phyloP scores from a whole-genome alignment of 1,140 invertebrate genomes.

The Eriocheir sinensis region DNA sequence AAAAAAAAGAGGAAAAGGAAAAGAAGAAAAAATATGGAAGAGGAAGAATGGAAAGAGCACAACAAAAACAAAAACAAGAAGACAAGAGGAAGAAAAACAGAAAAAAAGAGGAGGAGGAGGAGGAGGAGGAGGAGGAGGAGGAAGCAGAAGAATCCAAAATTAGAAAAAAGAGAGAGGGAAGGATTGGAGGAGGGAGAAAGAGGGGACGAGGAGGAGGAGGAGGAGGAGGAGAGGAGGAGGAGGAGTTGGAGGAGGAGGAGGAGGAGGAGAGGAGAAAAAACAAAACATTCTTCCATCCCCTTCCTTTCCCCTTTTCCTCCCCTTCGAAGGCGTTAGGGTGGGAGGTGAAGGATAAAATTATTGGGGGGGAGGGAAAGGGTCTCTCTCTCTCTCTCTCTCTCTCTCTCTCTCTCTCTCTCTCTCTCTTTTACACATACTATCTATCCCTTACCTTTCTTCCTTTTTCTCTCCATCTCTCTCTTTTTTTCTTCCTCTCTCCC shows the following conservation, averaged over 20 bases:
- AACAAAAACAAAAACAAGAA: neutral
- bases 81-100: neutral
- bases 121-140: neutral
- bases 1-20: neutral
- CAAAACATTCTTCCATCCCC: neutral
- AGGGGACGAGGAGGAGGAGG: neutral
- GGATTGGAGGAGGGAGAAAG: neutral
- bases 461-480: too few species aligned
- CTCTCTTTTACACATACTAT: too few species aligned
- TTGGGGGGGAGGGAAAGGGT: too few species aligned
- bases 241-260: neutral
- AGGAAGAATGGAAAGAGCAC: neutral
- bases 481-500: too few species aligned
- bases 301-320: too few species aligned
- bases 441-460: too few species aligned
- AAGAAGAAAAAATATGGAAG: neutral
- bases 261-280: neutral
- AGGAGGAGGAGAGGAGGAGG: neutral
- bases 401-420: too few species aligned
- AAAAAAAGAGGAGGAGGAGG: neutral
- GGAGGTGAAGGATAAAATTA: neutral
- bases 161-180: neutral
- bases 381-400: too few species aligned
- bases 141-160: neutral
- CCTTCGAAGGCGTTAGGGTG: neutral